A percentile compares a stretch with the other conserved stretches of the same genome.
phyloP scores from a whole-genome alignment of 2,113 vertebrate species.

The Leuciscus idus region DNA sequence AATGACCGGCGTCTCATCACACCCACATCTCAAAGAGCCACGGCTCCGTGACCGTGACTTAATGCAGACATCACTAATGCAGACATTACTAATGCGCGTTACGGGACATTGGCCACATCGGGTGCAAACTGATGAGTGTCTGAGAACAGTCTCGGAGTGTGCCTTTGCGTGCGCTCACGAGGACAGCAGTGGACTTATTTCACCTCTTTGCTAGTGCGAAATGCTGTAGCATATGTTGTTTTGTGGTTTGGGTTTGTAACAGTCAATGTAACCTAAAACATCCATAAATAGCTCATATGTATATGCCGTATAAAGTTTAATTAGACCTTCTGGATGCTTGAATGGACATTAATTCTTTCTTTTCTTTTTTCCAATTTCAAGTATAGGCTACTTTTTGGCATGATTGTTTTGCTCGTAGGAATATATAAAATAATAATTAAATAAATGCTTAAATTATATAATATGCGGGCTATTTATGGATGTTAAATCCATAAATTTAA shows the following conservation, averaged over 20 bases:
- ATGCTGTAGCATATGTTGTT: background rate
- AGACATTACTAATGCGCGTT: slow-evolving; percentile 66
- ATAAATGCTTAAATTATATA: background rate
- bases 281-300: background rate
- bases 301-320: background rate
- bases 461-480: no score
- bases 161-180: background rate
- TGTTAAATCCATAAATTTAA: no score
- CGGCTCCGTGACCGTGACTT: slow-evolving; percentile 60
- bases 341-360: background rate
- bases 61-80: slow-evolving; percentile 62
- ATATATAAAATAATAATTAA: background rate
- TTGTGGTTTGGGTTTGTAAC: background rate
- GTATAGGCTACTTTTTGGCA: background rate
- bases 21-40: slow-evolving; percentile 42
- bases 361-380: background rate
- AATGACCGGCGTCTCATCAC: slow-evolving; percentile 69
- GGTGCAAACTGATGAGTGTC: slow-evolving; percentile 14
- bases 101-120: slow-evolving; percentile 64
- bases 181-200: background rate
- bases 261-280: background rate
- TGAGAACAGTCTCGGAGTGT: slow-evolving; percentile 14
- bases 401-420: background rate
- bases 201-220: background rate
- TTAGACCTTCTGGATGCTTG: background rate